Evolutionary conservation across 2,113 vertebrate species (phyloP), one percentile per base, ranked within the genome.

Genomic region (Anhinga rufa): DNA sequence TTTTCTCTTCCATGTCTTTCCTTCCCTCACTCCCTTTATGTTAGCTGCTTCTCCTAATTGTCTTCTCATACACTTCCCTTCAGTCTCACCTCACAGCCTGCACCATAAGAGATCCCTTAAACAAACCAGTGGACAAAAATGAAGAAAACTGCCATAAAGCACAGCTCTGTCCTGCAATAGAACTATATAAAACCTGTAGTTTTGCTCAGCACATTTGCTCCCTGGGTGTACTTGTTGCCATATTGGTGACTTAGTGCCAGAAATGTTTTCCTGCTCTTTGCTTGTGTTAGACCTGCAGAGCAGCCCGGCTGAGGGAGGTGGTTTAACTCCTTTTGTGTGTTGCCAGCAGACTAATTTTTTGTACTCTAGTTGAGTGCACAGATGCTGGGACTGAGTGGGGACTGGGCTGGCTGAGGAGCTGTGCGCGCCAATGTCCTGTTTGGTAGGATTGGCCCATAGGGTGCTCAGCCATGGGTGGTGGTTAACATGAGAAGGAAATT

Each of bases 371-470:
- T n/a, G 36, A 74, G 36, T n/a, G 29, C 28, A 36, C 82, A 71
- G 46, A 7, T 38, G 42, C 54, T 83, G 66, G 36, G 36, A 40
- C 29, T 48, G 29, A 69, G 21, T 7, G 8, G 21, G 11, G 24
- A 38, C 51, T 25, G 55, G 46, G 42, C 36, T 44, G 38, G 42
- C 42, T 4, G 14, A 79, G 65, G 26, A 74, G 19, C 38, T 4
- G 1, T 22, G 44, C 5, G 1, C 11, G 3, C 8, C 4, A 1
- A 17, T 2, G 3, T 52, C 57, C 69, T 9, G 3, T 44, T 77
- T 66, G 44, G 49, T n/a, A 31, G 42, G 38, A 48, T 14, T 22
- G 31, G 26, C 29, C 26, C 14, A 7, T 10, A 26, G 24, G 29
- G 34, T 82, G 21, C 11, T 80, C 69, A 48, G 54, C 36, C 4